Evolutionary conservation across 2,113 vertebrate genomes (phyloP), one percentile per base, ranked within the genome.

Genomic region (Macrotis lagotis): DNA sequence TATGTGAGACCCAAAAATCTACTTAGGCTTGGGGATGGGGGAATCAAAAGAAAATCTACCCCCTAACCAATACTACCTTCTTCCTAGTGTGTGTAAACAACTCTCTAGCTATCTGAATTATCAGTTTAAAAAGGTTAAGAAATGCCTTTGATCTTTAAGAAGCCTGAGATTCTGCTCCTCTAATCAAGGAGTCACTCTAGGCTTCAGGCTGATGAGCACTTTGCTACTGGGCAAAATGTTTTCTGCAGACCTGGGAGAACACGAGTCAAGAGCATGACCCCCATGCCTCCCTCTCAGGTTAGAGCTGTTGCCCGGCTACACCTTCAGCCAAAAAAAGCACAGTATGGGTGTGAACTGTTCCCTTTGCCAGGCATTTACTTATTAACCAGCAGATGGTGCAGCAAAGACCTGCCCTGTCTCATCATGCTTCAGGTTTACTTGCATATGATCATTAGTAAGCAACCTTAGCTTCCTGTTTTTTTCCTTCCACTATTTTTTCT

Each of bases 351-450:
- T 93, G 94, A 93, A 96, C 91, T 95, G 88, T 96, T 92, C 66
- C 83, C 92, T 92, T 96, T n/a, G 1, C 92, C 97, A 96, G 96
- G 97, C 96, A 95, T 92, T 97, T 92, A 89, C 94, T 96, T 22
- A 28, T 51, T 94, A 96, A 59, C 74, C 95, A 96, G 95, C 96
- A 97, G 95, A 95, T 44, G 50, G 96, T 91, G 89, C 94, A 96
- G 91, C 94, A 96, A 83, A 83, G 94, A 53, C 16, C 88, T 19
- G 22, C 48, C 44, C n/a, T 11, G 83, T 1, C 51, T 90, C 51
- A 95, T 91, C 90, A 48, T 9, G 91, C 94, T 88, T 92, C 22
- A 50, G 91, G 53, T 9, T 47, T 51, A 94, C 94, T 53, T 49
- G 92, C 97, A 93, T 83, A 89, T 52, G 91, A 96, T 59, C 51